Percentiles rank a stretch among this genome's conserved stretches.
Evolutionary conservation across 2,113 vertebrate species (phyloP).

Genomic region (Carassius carassius): DNA sequence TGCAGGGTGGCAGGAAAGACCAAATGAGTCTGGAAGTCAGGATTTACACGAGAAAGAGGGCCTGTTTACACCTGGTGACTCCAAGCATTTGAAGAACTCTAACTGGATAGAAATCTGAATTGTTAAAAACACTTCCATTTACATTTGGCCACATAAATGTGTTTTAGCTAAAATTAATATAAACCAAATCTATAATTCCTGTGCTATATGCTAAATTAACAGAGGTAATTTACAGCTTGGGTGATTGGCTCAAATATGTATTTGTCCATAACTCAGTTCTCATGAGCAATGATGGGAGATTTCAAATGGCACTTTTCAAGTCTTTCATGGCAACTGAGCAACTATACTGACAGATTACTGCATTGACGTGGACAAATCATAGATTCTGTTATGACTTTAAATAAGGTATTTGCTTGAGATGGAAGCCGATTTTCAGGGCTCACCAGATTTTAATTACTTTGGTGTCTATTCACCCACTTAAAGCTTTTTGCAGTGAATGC

Average conservation of each 20-base stretch:
- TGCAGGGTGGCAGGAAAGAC: neutral
- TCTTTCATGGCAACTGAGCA: neutral
- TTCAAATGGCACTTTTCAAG: neutral
- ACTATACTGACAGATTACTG: neutral
- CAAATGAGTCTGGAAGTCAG: conserved; percentile 14
- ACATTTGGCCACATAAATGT: too few relatives aligned
- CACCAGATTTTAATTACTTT: conserved; percentile 74
- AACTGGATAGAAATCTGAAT: too few relatives aligned
- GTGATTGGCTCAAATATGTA: neutral
- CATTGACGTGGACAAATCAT: neutral
- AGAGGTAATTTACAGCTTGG: neutral
- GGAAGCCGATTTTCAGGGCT: conserved; percentile 57
- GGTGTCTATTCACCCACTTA: conserved; percentile 65
- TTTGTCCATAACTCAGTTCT: neutral
- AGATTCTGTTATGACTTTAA: conserved; percentile 32
- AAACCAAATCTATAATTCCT: too few relatives aligned
- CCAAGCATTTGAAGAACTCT: too few relatives aligned
- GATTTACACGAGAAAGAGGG: conserved; percentile 1
- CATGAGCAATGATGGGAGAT: neutral
- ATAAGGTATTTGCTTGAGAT: conserved; percentile 53
- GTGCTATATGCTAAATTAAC: too few relatives aligned
- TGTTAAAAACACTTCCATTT: too few relatives aligned
- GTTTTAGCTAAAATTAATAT: too few relatives aligned
- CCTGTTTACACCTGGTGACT: too few relatives aligned
- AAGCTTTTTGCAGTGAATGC: conserved; percentile 62